Base-by-base conservation (phyloP, 2,113 vertebrate species). In the Protobothrops mucrosquamatus region DNA sequence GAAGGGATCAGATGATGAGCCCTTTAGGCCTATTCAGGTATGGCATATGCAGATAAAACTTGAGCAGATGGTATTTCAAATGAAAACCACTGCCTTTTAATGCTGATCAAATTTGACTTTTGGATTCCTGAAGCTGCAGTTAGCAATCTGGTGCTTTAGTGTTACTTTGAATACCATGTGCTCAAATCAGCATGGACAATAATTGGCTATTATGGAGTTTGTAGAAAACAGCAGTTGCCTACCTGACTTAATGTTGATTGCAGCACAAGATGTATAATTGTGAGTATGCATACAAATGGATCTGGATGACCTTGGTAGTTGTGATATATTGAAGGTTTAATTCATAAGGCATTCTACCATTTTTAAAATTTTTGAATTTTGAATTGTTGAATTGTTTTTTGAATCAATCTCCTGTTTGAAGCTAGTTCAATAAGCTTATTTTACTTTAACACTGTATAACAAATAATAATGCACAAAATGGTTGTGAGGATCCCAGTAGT, bases 11-110 rank as follows among this genome's bases (percentile, higher is more conserved):
- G 99, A 99, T 91, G 97, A 98, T 95, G 99, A 99, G 97, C 99
- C 99, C 96, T 99, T 98, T 95, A 98, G 99, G 99, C 99, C 99
- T 98, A 98, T 99, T 98, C 99, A 99, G 99, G 99, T 99, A 97
- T 94, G 94, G 91, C 3, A 4, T 0, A 0, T 87, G 51, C 52
- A 89, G 15, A 20, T 34, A 39, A 61, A 61, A 15, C 56, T 8
- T 85, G 61, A 93, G 56, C 6, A 8, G 23, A 29, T 56, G 20
- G 3, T 69, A 85, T 26, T 48, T 92, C 69, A 55, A 56, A 18
- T 74, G 14, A 85, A 91, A 81, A 29, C 26, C 2, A 3, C 61
- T 93, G 48, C 89, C 59, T 26, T 89, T 56, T 59, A 81, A 23
- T 57, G 12, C 26, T 48, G 3, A 9, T 57, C 26, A 51, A n/a